Evolutionary conservation across 2,888 invertebrate species (phyloP).

Genomic region (Sarcophaga variegata): DNA sequence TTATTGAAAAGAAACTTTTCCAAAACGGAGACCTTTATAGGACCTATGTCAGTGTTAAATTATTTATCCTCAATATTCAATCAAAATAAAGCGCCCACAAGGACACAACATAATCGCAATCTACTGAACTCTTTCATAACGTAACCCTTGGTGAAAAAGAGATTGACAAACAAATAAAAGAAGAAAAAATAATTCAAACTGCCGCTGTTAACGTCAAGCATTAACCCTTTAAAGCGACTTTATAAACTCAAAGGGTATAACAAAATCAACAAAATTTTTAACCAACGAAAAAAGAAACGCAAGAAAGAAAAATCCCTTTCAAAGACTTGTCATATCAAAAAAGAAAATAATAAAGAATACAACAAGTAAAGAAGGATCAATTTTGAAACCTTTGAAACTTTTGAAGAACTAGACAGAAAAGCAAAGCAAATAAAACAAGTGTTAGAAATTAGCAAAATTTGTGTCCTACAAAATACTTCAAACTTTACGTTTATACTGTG

Average conservation of each 20-base stretch:
- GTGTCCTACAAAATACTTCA: not conserved
- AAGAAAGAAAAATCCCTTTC: slow-evolving; percentile 15
- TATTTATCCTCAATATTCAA: slow-evolving; percentile 79
- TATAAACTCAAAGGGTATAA: slow-evolving; percentile 27
- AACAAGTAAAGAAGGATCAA: slow-evolving; percentile 27
- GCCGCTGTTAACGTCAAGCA: slow-evolving; percentile 31
- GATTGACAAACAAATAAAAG: not conserved
- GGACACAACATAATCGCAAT: slow-evolving; percentile 78
- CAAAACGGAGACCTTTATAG: slow-evolving; percentile 79
- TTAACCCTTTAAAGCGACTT: slow-evolving; percentile 16
- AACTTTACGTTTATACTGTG: not conserved
- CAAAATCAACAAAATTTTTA: slow-evolving; percentile 32
- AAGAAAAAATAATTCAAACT: slow-evolving; percentile 39
- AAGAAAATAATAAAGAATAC: slow-evolving; percentile 31
- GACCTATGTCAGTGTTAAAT: slow-evolving; percentile 81
- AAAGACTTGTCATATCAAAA: slow-evolving; percentile 3
- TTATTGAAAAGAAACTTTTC: slow-evolving; percentile 75
- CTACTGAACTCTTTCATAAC: slow-evolving; percentile 81
- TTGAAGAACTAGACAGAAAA: not conserved
- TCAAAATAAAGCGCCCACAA: slow-evolving; percentile 76
- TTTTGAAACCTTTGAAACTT: not conserved
- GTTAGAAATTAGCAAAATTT: not conserved
- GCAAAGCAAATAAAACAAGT: not conserved
- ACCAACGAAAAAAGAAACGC: slow-evolving; percentile 26
- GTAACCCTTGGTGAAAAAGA: slow-evolving; percentile 75